Evolutionary conservation across 2,888 invertebrate genomes (phyloP).

Genomic region (Metopia argyrocephala): DNA sequence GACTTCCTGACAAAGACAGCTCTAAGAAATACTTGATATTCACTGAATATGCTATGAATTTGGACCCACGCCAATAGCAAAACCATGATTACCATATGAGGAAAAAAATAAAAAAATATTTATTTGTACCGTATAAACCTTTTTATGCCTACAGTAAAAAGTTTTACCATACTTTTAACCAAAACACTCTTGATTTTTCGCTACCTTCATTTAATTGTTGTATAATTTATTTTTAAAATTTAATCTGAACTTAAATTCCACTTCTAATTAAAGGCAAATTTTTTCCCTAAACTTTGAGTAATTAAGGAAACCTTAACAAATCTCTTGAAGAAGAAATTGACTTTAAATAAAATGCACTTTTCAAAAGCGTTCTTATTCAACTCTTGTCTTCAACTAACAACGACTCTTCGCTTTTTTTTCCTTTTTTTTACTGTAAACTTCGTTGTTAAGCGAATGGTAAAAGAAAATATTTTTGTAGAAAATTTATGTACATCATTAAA

Average conservation of each 20-base stretch:
- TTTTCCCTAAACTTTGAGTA: not conserved
- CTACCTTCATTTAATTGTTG: not conserved
- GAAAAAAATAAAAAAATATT: too few relatives aligned
- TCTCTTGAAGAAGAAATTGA: not conserved
- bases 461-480: constrained; percentile 12
- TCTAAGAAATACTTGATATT: too few relatives aligned
- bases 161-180: too few relatives aligned
- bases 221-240: not conserved
- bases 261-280: not conserved
- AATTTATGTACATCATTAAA: constrained; percentile 53
- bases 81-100: too few relatives aligned
- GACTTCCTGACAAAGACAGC: too few relatives aligned
- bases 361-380: not conserved
- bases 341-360: not conserved
- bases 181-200: too few relatives aligned
- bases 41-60: too few relatives aligned
- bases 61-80: too few relatives aligned
- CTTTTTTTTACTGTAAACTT: not conserved
- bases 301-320: not conserved
- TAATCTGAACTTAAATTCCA: not conserved
- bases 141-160: too few relatives aligned
- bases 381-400: not conserved
- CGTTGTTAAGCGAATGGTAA: not conserved
- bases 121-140: too few relatives aligned
- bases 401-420: not conserved